Base-by-base conservation (phyloP, 2,888 invertebrate genomes). In the Melieria picta region DNA sequence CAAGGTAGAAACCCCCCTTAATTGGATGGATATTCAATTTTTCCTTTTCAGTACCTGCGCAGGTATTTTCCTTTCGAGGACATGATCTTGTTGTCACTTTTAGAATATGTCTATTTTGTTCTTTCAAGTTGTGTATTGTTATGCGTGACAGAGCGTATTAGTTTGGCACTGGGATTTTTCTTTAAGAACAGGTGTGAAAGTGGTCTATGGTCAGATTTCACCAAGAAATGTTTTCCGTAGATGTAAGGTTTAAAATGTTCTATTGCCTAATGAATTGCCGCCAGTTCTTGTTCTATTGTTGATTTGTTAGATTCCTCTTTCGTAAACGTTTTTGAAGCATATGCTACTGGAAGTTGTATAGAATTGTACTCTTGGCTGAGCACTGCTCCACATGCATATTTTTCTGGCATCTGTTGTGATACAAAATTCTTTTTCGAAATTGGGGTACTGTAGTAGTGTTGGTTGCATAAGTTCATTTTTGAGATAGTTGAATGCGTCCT, bases 111-210 rank as follows among this genome's bases (percentile, higher is more conserved):
- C 7, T 5, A 60, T 10, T 58, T 48, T 47, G 7, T 65, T 57
- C 16, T 55, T 70, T 70, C 62, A 3, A 52, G 5, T 11, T 13
- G 6, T 52, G 30, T 16, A 57, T 57, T 42, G 57, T 61, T 60
- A 63, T 64, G 43, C 57, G 67, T 57, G 65, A 65, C 5, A 56
- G 50, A 7, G 68, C 72, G 46, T 7, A 76, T 79, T 30, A 81
- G 64, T 73, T 79, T 77, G 42, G 78, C 79, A 7, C 77, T 78
- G 74, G 65, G 77, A 30, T 30, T 30, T 67, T 72, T 76, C 72
- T 77, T 75, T 48, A 74, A 69, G 61, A 78, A 79, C 43, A 80
- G 62, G 66, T 78, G 80, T 6, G 78, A 60, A 45, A 80, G 69
- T 1, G 78, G 78, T 66, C 74, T 72, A 63, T 80, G 79, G 55